phyloP scores from a whole-genome alignment of 2,113 vertebrate genomes.

The Neoarius graeffei region DNA sequence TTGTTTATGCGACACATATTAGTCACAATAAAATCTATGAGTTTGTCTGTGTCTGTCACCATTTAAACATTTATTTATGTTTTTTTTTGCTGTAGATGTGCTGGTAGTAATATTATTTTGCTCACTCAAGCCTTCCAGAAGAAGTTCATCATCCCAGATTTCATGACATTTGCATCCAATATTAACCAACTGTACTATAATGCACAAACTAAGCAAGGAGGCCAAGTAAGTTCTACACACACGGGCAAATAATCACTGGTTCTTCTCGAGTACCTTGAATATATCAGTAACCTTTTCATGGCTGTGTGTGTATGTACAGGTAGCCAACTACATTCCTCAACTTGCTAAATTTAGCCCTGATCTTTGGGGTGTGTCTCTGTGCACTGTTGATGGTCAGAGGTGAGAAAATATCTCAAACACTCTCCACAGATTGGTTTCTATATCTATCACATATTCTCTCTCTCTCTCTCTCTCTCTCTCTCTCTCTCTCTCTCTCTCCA shows the following conservation, averaged over 20 bases:
- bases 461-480: slow-evolving; percentile 35
- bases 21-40: not conserved
- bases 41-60: not conserved
- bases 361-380: slow-evolving; percentile 81
- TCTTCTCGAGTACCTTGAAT: not conserved
- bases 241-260: not conserved
- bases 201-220: slow-evolving; percentile 71
- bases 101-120: slow-evolving; percentile 83
- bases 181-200: slow-evolving; percentile 78
- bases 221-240: slow-evolving; percentile 69
- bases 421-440: not conserved
- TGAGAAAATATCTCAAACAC: slow-evolving; percentile 47
- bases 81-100: slow-evolving; percentile 71
- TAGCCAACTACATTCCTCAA: slow-evolving; percentile 88
- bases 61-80: slow-evolving; percentile 3
- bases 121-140: slow-evolving; percentile 85
- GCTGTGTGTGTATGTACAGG: slow-evolving; percentile 66
- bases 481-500: slow-evolving; percentile 53
- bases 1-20: not conserved
- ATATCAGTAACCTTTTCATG: slow-evolving; percentile 6
- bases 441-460: slow-evolving; percentile 36
- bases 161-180: slow-evolving; percentile 76
- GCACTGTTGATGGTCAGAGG: slow-evolving; percentile 80
- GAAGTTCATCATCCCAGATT: slow-evolving; percentile 88
- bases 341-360: slow-evolving; percentile 85